A percentile compares a stretch with the other conserved stretches of the same genome.
phyloP scores from a whole-genome alignment of 2,113 vertebrate genomes.

The Xenopus laevis region DNA sequence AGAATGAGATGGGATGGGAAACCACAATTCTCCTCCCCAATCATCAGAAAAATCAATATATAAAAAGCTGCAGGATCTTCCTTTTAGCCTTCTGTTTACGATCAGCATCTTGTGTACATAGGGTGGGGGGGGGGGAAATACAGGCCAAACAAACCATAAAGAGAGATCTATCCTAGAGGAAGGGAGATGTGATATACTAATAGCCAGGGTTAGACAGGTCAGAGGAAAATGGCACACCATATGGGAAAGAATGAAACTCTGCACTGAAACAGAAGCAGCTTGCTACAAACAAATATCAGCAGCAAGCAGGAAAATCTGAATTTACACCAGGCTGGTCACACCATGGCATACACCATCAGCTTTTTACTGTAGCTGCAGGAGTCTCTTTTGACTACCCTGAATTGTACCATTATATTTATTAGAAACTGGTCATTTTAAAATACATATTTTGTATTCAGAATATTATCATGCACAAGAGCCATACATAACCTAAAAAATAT shows the following conservation, averaged over 20 bases:
- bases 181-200: slow-evolving; percentile 32
- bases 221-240: slow-evolving; percentile 13
- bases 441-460: no score
- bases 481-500: no score
- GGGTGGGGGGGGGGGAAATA: slow-evolving; percentile 10
- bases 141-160: background rate
- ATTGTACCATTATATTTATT: no score
- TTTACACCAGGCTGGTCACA: no score
- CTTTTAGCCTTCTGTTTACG: slow-evolving; percentile 19
- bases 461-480: no score
- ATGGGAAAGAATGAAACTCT: background rate
- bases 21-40: slow-evolving; percentile 36
- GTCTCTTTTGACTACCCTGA: no score
- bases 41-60: slow-evolving; percentile 36
- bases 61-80: slow-evolving; percentile 29
- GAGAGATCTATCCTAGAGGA: slow-evolving; percentile 22
- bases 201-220: slow-evolving; percentile 9
- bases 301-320: no score
- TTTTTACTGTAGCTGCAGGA: no score
- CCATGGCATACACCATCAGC: no score
- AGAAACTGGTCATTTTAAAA: no score
- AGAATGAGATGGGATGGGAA: slow-evolving; percentile 17
- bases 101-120: slow-evolving; percentile 9
- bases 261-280: no score
- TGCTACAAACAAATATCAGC: no score